Conservation (phyloP, 1,140 invertebrate species). For the Cydia splendana region DNA sequence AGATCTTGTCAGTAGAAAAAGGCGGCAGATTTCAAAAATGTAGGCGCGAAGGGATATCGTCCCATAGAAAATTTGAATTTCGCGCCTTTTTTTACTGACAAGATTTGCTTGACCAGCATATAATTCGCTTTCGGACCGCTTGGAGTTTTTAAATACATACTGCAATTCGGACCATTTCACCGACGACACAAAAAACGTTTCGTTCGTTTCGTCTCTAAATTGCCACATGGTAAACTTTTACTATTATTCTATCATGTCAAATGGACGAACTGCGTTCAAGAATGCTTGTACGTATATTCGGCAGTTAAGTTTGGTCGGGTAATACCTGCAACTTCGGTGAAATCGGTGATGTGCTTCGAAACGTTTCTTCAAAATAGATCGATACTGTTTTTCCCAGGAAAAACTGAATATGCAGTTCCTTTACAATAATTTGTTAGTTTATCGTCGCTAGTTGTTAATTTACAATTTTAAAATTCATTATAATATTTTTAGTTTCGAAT, state of each 20-base stretch:
- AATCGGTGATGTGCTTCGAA: not conserved
- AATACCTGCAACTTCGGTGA: slow-evolving; percentile 11
- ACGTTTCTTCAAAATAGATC: slow-evolving; percentile 55
- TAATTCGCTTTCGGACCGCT: no score
- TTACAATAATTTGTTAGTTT: slow-evolving; percentile 34
- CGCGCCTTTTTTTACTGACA: no score
- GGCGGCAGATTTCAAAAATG: no score
- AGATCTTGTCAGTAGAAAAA: no score
- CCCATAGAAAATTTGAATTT: no score
- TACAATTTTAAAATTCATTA: slow-evolving; percentile 38
- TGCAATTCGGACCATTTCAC: not conserved
- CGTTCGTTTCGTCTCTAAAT: not conserved
- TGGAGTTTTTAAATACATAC: not conserved
- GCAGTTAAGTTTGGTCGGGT: not conserved
- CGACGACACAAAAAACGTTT: not conserved
- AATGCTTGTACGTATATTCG: not conserved
- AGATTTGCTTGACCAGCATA: no score
- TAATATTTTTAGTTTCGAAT: slow-evolving; percentile 17
- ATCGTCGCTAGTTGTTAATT: slow-evolving; percentile 39
- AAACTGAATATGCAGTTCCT: slow-evolving; percentile 32
- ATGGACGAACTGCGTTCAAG: not conserved
- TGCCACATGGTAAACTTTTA: not conserved
- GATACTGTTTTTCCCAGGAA: slow-evolving; percentile 43
- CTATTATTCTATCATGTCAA: not conserved
- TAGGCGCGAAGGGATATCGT: no score